Conservation (phyloP, 1,140 invertebrate genomes). For the Saccostrea echinata region DNA sequence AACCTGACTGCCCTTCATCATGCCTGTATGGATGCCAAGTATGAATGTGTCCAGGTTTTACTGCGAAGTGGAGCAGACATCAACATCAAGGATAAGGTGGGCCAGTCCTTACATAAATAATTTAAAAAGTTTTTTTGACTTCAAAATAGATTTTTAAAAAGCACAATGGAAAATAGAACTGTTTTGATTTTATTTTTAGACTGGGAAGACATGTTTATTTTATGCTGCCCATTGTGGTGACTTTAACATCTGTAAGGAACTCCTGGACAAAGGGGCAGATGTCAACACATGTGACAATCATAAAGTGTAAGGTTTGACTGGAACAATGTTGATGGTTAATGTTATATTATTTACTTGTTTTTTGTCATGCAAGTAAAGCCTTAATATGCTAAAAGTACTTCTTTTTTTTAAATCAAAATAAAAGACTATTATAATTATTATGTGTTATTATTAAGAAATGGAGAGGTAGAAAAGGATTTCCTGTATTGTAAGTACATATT, state of each 20-base stretch:
- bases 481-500: too few species aligned
- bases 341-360: too few species aligned
- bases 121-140: too few species aligned
- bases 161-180: background rate
- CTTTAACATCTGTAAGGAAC: conserved; percentile 71
- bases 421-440: too few species aligned
- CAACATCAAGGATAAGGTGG: conserved; percentile 72
- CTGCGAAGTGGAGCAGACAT: conserved; percentile 69
- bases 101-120: background rate
- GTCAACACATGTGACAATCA: conserved; percentile 71
- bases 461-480: too few species aligned
- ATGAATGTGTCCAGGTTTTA: conserved; percentile 73
- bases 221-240: conserved; percentile 72
- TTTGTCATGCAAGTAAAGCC: too few species aligned
- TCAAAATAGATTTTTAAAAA: too few species aligned
- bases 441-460: too few species aligned
- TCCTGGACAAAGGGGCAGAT: conserved; percentile 76
- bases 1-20: conserved; percentile 75
- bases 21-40: conserved; percentile 74
- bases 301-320: conserved; percentile 66
- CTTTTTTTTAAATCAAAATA: too few species aligned
- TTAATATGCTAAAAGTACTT: too few species aligned
- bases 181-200: conserved; percentile 61
- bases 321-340: background rate
- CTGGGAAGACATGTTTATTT: conserved; percentile 73